phyloP scores from a whole-genome alignment of 2,113 vertebrate species.

The Xenotilapia leptura region DNA sequence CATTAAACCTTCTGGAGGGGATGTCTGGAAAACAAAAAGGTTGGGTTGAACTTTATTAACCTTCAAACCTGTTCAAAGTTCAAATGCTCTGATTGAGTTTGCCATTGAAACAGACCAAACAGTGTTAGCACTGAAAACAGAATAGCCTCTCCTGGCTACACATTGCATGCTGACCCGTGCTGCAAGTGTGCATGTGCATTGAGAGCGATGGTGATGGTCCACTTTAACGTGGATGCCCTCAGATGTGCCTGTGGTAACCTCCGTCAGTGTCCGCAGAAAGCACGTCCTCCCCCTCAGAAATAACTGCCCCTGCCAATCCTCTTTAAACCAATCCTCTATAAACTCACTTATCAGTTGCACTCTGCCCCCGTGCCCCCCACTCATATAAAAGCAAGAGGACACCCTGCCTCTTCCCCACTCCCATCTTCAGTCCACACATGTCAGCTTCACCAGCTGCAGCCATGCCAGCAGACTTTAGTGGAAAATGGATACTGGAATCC shows the following conservation, averaged over 20 bases:
- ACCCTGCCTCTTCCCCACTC: not conserved
- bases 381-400: slow-evolving; percentile 26
- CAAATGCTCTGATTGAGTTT: not conserved
- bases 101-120: not conserved
- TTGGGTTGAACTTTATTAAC: slow-evolving; percentile 25
- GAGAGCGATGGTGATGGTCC: not conserved
- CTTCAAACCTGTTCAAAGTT: not conserved
- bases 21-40: not conserved
- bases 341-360: slow-evolving; percentile 52
- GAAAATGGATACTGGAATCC: slow-evolving; percentile 84
- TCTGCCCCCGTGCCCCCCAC: slow-evolving; percentile 22
- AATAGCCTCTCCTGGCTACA: slow-evolving; percentile 7
- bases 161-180: not conserved
- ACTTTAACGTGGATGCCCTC: not conserved
- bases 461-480: slow-evolving; percentile 84
- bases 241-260: not conserved
- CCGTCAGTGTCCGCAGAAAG: not conserved
- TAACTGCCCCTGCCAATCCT: slow-evolving; percentile 3
- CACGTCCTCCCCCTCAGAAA: not conserved
- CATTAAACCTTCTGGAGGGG: not conserved
- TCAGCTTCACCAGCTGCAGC: slow-evolving; percentile 2
- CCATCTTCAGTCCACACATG: not conserved
- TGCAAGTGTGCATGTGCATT: not conserved
- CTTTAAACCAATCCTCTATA: slow-evolving; percentile 17
- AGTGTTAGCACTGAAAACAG: slow-evolving; percentile 6